These are phyloP conservation scores for Taenaris catops DNA, from an alignment of 2,888 invertebrate species.

Conservation along the genomic window DNA sequence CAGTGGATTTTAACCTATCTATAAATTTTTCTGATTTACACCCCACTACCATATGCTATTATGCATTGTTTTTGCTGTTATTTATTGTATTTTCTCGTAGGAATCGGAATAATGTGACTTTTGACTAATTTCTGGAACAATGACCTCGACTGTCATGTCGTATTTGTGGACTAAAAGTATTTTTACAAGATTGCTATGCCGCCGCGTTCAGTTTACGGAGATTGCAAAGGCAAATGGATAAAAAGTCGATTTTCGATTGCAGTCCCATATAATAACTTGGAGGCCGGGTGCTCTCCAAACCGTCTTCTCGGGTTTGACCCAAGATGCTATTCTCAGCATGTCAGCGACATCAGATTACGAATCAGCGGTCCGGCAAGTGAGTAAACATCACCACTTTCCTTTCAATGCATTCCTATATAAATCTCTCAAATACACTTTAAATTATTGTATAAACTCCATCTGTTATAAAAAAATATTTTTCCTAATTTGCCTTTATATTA, in stretches of 20 bases:
- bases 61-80: constrained; percentile 42
- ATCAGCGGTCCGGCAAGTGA: constrained; percentile 75
- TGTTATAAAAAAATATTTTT: too few species aligned
- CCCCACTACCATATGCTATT: constrained; percentile 29
- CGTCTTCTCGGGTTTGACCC: constrained; percentile 75
- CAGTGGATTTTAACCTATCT: constrained; percentile 75
- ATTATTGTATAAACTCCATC: too few species aligned
- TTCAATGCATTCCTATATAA: too few species aligned
- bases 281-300: constrained; percentile 67
- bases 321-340: constrained; percentile 78
- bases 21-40: constrained; percentile 50
- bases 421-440: too few species aligned
- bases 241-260: constrained; percentile 71
- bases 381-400: constrained; percentile 42
- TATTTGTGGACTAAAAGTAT: constrained; percentile 71
- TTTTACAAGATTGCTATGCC: constrained; percentile 63
- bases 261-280: constrained; percentile 73
- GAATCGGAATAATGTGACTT: constrained; percentile 54
- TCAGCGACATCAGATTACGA: constrained; percentile 75
- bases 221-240: constrained; percentile 57
- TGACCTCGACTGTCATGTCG: constrained; percentile 71
- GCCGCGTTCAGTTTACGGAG: constrained; percentile 48
- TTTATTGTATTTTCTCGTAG: constrained; percentile 57
- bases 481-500: too few species aligned
- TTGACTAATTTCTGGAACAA: constrained; percentile 62